Conservation (phyloP, 2,113 vertebrate species). For the Otis tarda region DNA sequence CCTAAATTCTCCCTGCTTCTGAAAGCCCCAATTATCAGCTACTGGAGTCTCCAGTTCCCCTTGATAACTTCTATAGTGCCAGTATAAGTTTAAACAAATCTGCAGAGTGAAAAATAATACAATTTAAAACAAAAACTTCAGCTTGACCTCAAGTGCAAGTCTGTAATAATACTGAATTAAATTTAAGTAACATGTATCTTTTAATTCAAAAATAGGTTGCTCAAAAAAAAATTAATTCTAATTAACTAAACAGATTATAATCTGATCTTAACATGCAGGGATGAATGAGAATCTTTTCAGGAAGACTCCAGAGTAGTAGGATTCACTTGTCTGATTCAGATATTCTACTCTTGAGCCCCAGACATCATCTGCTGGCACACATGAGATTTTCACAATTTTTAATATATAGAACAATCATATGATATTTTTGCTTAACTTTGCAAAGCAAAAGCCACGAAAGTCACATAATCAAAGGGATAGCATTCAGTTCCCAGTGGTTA, state of each 20-base stretch:
- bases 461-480: background rate
- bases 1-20: background rate
- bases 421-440: background rate
- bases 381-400: background rate
- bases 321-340: background rate
- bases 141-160: background rate
- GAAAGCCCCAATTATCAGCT: background rate
- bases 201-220: background rate
- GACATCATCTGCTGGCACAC: background rate
- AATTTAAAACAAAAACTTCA: background rate
- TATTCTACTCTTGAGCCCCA: background rate
- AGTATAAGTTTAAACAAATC: background rate
- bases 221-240: background rate
- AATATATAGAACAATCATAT: background rate
- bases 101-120: background rate
- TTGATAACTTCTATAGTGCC: background rate
- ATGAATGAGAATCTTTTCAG: background rate
- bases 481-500: background rate
- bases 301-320: background rate
- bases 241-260: background rate
- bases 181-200: background rate
- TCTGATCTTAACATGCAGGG: background rate
- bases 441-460: background rate
- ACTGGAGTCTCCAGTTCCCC: background rate
- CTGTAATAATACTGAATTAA: background rate